Base-by-base conservation (phyloP, 2,797 vertebrate genomes). In the Poeciliopsis presidionis region DNA sequence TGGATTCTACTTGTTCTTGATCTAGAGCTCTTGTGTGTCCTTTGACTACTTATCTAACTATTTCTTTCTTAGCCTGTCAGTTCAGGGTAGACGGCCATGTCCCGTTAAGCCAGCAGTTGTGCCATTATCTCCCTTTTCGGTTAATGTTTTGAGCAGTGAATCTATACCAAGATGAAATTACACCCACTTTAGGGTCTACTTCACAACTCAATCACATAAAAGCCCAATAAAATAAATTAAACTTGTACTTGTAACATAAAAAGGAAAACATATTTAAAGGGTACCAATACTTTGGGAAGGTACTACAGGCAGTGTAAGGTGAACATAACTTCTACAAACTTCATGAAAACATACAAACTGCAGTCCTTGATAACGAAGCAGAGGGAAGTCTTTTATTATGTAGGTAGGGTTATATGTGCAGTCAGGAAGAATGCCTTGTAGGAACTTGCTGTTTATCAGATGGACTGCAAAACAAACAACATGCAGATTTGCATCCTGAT, bases 281-380 rank as follows among this genome's bases (percentile, higher is more conserved):
- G 18, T 5, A 67, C 33, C 20, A 67, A 67, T 22, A 39, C 33
- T 1, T 65, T 65, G 61, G 18, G 11, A 63, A 63, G 30, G 7
- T 33, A 20, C 1, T 25, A 39, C 36, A 69, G 4, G 36, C 13
- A 28, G n/a, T 9, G 7, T 69, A n/a, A n/a, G 5, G 2, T 69
- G 3, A 20, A 43, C 65, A 45, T 6, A 28, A 45, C 25, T 46
- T 47, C 47, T 7, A 78, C 7, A 45, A 72, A 76, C 16, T 13
- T 74, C 4, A 55, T 33, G 30, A 78, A 79, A 63, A 97, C 98
- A 94, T 96, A 99, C 98, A 87, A 97, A 99, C 77, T 97, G 95
- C 53, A 99, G 94, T n/a, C 98, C 98, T 89, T 99, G 97, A 88
- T 99, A 99, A 78, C 98, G 97, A 18, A 90, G 79, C 71, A 99